Conservation (phyloP, 2,888 invertebrate species). For the Hyposoter dolosus region DNA sequence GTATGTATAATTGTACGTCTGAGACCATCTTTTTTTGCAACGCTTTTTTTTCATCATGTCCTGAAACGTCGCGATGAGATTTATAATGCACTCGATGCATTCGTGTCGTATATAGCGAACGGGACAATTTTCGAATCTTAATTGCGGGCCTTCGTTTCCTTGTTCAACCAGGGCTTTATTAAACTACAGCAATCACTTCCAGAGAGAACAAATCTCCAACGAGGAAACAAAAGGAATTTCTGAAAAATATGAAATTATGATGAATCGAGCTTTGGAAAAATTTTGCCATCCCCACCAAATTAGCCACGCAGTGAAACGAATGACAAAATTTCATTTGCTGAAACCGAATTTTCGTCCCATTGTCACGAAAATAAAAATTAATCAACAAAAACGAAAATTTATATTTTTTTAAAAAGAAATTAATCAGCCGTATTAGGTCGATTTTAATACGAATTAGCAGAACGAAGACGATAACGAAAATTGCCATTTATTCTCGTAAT, state of each 20-base stretch:
- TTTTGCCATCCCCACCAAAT: not conserved
- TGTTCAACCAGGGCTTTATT: slow-evolving; percentile 30
- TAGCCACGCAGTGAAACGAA: not conserved
- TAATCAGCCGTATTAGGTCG: too few relatives aligned
- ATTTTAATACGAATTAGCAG: not conserved
- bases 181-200: slow-evolving; percentile 9
- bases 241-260: not conserved
- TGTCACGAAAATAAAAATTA: not conserved
- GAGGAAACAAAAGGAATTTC: slow-evolving; percentile 1
- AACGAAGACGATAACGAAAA: not conserved
- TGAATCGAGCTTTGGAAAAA: slow-evolving; percentile 7
- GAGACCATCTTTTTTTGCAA: not conserved
- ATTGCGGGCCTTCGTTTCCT: slow-evolving; percentile 30
- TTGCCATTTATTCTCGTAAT: not conserved
- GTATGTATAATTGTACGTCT: slow-evolving; percentile 8
- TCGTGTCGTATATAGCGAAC: not conserved
- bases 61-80: slow-evolving; percentile 14
- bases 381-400: too few relatives aligned
- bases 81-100: slow-evolving; percentile 20
- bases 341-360: not conserved
- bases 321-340: not conserved
- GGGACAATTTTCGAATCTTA: slow-evolving; percentile 54
- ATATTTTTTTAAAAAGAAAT: too few relatives aligned
- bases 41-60: not conserved
- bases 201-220: not conserved